Percentiles rank a stretch among this genome's conserved stretches.
Evolutionary conservation across 2,888 invertebrate genomes (phyloP).

Genomic region (Agrilus mali): DNA sequence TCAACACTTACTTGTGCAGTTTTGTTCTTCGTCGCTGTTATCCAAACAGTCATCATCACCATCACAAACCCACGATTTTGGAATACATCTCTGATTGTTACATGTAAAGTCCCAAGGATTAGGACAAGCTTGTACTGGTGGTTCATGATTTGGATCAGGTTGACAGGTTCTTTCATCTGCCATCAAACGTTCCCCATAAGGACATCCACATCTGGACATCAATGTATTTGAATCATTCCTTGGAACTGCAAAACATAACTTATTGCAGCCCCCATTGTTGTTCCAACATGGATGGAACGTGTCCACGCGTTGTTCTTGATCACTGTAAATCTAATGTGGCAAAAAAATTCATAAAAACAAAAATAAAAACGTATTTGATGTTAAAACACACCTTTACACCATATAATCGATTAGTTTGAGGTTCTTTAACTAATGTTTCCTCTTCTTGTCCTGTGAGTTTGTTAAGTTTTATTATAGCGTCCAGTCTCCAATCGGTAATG

Average conservation of each 20-base stretch:
- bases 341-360: background rate
- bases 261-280: slow-evolving; percentile 84
- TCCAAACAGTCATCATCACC: slow-evolving; percentile 94
- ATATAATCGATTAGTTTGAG: slow-evolving; percentile 80
- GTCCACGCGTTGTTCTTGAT: slow-evolving; percentile 57
- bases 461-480: slow-evolving; percentile 83
- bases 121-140: slow-evolving; percentile 78
- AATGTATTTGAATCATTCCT: slow-evolving; percentile 43
- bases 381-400: slow-evolving; percentile 58
- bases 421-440: slow-evolving; percentile 74
- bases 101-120: slow-evolving; percentile 92
- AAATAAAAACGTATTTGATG: background rate
- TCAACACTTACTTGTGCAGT: slow-evolving; percentile 69
- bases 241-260: slow-evolving; percentile 88
- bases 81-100: slow-evolving; percentile 81
- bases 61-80: slow-evolving; percentile 91
- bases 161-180: slow-evolving; percentile 60
- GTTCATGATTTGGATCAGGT: slow-evolving; percentile 73
- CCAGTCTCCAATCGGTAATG: slow-evolving; percentile 93
- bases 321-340: slow-evolving; percentile 48
- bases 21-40: slow-evolving; percentile 89
- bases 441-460: slow-evolving; percentile 83
- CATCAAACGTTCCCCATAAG: slow-evolving; percentile 76
- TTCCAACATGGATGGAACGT: slow-evolving; percentile 67
- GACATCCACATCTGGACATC: slow-evolving; percentile 74